Base-by-base conservation (phyloP, 2,888 invertebrate genomes). In the Melanostoma mellinum region DNA sequence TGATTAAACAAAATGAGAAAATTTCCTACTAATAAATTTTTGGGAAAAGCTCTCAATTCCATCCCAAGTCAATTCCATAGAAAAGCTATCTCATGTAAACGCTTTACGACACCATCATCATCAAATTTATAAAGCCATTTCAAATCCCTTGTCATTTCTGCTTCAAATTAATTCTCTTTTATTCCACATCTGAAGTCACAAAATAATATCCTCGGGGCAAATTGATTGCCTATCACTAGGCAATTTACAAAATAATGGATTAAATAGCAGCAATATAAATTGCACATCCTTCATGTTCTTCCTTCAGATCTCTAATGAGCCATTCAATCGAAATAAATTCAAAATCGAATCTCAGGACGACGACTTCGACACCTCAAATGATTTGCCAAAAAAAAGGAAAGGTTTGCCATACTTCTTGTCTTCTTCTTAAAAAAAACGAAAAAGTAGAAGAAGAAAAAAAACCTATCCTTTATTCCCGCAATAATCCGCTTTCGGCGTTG, bases 231-330 rank as follows among this genome's bases (percentile, higher is more conserved):
- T 75, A 80, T 55, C 75, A 53, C 65, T 63, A 10, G 42, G 69
- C 69, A 58, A 65, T 75, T 80, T 71, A 50, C 58, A 52, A 68
- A 80, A 80, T 75, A 80, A 78, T 65, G 52, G 63, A 80, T 75
- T 75, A 58, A 63, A 69, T 65, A 48, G 69, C 52, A 36, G 44
- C 50, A 58, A 63, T 60, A 71, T 61, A 80, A 75, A 68, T 52
- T 48, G 61, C 56, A 6, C 40, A 56, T 75, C 61, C 40, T 32
- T 32, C 33, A 60, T 32, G 50, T 68, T 10, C 10, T 36, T 40
- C 60, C 20, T 50, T 35, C 53, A 55, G 35, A 65, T 53, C 52
- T 48, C 42, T 76, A 81, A 81, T 80, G 75, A 75, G 69, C 69
- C 69, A 69, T 55, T 75, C 46, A 80, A 80, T 60, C 46, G 67